Percentiles rank a stretch among this genome's conserved stretches.
phyloP scores from a whole-genome alignment of 2,113 vertebrate genomes.

The Dromaius novaehollandiae region DNA sequence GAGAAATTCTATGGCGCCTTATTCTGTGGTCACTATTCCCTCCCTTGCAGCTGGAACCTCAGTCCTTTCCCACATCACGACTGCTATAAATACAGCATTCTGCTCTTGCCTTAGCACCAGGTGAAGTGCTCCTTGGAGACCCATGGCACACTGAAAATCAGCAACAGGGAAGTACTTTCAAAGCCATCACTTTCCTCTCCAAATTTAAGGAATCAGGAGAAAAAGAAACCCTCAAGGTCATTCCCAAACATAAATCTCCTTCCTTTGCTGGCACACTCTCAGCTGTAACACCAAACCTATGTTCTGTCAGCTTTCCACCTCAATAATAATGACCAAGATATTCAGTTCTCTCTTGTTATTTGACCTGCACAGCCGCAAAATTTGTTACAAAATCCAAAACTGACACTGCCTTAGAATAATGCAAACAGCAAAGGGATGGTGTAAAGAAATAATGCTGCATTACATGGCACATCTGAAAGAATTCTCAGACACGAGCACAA shows the following conservation, averaged over 20 bases:
- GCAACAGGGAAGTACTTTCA: neutral
- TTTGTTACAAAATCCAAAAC: neutral
- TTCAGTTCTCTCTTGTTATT: neutral
- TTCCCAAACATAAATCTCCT: neutral
- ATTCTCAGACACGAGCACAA: neutral
- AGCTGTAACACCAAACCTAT: neutral
- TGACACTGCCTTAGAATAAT: neutral
- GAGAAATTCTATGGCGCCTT: neutral
- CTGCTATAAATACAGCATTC: neutral
- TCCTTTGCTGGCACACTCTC: neutral
- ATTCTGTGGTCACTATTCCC: neutral
- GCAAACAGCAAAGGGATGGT: neutral
- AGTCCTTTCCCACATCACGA: neutral
- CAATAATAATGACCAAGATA: neutral
- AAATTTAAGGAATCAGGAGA: neutral
- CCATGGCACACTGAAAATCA: neutral
- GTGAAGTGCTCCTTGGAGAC: constrained; percentile 15
- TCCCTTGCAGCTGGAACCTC: neutral
- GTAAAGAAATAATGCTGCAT: neutral
- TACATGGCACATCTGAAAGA: neutral
- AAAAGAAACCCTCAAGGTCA: constrained; percentile 5
- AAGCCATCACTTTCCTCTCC: neutral
- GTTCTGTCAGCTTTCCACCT: neutral
- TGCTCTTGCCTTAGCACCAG: neutral
- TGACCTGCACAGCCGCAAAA: neutral